Conservation (phyloP, 2,113 vertebrate genomes). For the Lophochroa leadbeateri region DNA sequence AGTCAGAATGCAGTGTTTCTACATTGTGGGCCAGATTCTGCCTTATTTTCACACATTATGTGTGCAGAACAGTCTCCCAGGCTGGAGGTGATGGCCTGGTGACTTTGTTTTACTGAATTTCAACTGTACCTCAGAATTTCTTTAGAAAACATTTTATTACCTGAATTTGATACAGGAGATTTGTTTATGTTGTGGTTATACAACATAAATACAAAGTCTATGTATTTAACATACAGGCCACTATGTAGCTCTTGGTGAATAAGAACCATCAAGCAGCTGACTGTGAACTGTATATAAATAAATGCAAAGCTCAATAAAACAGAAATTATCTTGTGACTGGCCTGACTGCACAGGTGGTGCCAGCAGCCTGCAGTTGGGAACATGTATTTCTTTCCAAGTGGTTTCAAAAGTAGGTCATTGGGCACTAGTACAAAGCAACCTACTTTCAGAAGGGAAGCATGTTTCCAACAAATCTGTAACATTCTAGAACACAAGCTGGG, state of each 20-base stretch:
- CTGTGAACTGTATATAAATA: slow-evolving; percentile 23
- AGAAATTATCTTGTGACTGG: slow-evolving; percentile 33
- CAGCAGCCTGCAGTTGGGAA: slow-evolving; percentile 7
- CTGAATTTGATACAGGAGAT: background rate
- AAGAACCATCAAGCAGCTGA: background rate
- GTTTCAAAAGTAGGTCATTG: slow-evolving; percentile 57
- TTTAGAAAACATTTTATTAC: background rate
- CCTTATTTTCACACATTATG: background rate
- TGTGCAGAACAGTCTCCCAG: background rate
- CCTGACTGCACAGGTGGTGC: background rate
- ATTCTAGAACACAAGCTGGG: slow-evolving; percentile 13
- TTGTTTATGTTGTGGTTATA: background rate
- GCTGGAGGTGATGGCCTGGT: background rate
- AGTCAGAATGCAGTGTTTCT: background rate
- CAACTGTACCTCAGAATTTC: background rate
- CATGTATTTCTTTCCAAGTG: slow-evolving; percentile 14
- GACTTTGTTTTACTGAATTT: background rate
- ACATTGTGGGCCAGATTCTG: background rate
- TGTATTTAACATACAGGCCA: background rate
- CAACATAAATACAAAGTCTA: background rate
- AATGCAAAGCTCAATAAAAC: background rate
- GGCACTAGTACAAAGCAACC: slow-evolving; percentile 31
- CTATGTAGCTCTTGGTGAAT: background rate
- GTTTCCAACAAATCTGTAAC: background rate
- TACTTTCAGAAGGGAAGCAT: slow-evolving; percentile 24